phyloP scores from a whole-genome alignment of 2,113 vertebrate species.

The Sebastes fasciatus region DNA sequence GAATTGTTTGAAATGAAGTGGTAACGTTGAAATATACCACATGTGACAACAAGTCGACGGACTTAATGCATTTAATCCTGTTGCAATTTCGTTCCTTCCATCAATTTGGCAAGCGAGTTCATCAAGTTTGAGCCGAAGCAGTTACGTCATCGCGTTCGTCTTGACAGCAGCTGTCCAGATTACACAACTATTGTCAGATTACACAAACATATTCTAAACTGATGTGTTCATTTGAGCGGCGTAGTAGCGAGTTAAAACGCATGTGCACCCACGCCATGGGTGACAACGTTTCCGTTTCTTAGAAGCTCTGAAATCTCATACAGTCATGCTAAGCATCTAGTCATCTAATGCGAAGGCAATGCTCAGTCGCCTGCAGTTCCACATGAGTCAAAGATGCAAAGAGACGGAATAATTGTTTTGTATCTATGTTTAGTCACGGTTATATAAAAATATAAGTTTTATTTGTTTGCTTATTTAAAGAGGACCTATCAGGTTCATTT shows the following conservation, averaged over 20 bases:
- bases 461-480: background rate
- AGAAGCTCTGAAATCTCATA: background rate
- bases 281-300: constrained; percentile 15
- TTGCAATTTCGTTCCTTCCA: constrained; percentile 2
- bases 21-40: constrained; percentile 1
- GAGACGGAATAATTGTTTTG: background rate
- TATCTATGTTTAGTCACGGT: background rate
- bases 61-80: background rate
- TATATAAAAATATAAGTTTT: background rate
- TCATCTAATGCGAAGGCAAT: background rate
- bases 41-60: constrained; percentile 9
- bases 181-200: constrained; percentile 27
- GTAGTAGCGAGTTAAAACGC: background rate
- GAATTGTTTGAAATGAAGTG: background rate
- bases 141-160: constrained; percentile 24
- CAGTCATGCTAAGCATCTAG: constrained; percentile 2
- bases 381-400: constrained; percentile 4
- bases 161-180: constrained; percentile 38
- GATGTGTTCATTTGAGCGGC: constrained; percentile 7
- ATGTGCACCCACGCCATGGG: background rate
- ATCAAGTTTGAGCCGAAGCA: constrained; percentile 23
- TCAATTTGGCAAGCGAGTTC: background rate
- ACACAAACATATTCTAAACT: background rate
- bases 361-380: background rate
- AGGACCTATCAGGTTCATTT: too few species aligned